Base-by-base conservation (phyloP, 2,797 vertebrate genomes). In the Eulemur rubriventer region DNA sequence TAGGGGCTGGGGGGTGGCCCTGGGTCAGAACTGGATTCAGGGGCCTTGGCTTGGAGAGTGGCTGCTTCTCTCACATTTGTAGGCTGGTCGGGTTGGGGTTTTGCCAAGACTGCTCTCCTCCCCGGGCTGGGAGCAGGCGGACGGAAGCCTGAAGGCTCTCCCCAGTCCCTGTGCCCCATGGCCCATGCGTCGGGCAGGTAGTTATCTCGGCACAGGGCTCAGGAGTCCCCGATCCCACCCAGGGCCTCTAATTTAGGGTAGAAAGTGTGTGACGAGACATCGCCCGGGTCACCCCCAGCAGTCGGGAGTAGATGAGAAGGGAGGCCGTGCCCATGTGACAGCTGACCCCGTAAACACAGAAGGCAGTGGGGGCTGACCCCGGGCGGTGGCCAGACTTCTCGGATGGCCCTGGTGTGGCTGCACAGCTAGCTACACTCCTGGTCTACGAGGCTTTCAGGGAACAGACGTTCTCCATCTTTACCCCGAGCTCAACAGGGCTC, bases 131-230 rank as follows among this genome's bases (percentile, higher is more conserved):
- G 50, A 52, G 70, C 9, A 12, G 28, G 61, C 0, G 0, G 16
- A 0, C 20, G 2, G 79, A 73, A 67, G 50, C 55, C 13, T 7
- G 0, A 22, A 52, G 63, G 33, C 26, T 41, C 50, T 41, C 4
- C 7, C 48, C 4, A 17, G 20, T 50, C 43, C 35, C 26, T 0
- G 0, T 33, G 43, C 2, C 46, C 8, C 0, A 10, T 12, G 50
- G 33, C 65, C 38, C 1, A 0, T 5, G 57, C 46, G n/a, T 28
- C 1, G 4, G 75, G 80, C 24, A 35, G 69, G 43, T 4, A 14
- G 38, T 11, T 26, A 11, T 75, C 72, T 33, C 57, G 30, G 38
- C 4, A 35, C 46, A 46, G 87, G 33, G 33, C 18, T 41, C 7
- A 20, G 16, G 0, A 50, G n/a, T 67, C n/a, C n/a, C 76, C 11